A percentile compares a stretch with the other conserved stretches of the same genome.
Conservation (phyloP, 2,113 vertebrate species). For the Odontesthes bonariensis region DNA sequence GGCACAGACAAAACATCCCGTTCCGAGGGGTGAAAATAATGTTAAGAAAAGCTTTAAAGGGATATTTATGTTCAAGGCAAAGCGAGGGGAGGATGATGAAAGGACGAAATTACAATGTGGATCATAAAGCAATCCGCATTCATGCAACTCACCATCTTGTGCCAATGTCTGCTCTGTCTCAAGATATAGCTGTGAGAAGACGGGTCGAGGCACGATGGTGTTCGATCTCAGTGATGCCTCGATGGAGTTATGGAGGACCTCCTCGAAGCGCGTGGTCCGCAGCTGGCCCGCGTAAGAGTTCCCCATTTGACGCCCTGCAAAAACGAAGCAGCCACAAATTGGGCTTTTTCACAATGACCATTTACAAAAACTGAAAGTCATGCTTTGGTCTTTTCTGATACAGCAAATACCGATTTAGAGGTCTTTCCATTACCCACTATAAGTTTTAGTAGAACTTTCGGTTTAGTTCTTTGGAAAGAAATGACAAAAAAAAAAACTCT, state of each 20-base stretch:
- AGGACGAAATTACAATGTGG: background rate
- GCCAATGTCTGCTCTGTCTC: conserved; percentile 89
- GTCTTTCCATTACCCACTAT: background rate
- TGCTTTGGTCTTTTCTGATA: background rate
- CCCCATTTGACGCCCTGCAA: conserved; percentile 88
- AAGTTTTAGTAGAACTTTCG: background rate
- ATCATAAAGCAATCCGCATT: background rate
- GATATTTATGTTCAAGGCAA: background rate
- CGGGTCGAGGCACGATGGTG: conserved; percentile 90
- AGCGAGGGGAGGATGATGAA: background rate
- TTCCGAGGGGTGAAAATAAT: background rate
- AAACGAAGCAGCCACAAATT: conserved; percentile 13
- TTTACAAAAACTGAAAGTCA: too few relatives aligned
- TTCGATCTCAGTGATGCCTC: conserved; percentile 96
- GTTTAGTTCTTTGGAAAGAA: background rate
- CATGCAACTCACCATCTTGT: conserved; percentile 85
- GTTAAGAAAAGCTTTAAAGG: background rate
- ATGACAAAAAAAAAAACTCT: background rate
- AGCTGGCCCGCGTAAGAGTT: conserved; percentile 97
- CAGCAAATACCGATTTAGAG: background rate
- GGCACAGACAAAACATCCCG: background rate
- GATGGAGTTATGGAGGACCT: conserved; percentile 96
- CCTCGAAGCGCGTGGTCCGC: conserved; percentile 93
- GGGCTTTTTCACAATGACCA: background rate
- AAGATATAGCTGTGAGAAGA: conserved; percentile 96